phyloP scores from a whole-genome alignment of 2,888 invertebrate species.

The Neoitamus cyanurus region DNA sequence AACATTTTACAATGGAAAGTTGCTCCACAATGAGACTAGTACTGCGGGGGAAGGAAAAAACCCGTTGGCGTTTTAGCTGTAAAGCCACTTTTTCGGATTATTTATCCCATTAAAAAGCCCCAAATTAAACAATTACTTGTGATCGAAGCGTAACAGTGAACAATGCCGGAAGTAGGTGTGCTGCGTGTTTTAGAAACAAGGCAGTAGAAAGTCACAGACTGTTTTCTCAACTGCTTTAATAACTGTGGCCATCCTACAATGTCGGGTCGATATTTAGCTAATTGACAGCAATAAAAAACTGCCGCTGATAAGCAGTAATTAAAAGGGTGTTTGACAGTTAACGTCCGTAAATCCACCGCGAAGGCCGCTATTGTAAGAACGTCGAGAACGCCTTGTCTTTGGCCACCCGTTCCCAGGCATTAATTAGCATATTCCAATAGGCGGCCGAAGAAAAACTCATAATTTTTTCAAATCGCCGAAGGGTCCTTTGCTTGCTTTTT shows the following conservation, averaged over 20 bases:
- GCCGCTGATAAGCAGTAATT: conserved; percentile 21
- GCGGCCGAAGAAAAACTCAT: conserved; percentile 26
- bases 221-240: not conserved
- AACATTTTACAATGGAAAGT: not conserved
- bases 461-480: conserved; percentile 40
- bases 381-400: conserved; percentile 18
- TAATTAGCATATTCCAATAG: conserved; percentile 38
- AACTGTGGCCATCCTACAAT: not conserved
- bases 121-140: not conserved
- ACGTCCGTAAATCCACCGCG: conserved; percentile 21
- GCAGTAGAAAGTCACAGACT: not conserved
- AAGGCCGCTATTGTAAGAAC: not conserved
- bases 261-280: conserved; percentile 7
- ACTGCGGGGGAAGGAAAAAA: not conserved
- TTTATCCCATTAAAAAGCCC: not conserved
- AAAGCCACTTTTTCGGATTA: not conserved
- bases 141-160: not conserved
- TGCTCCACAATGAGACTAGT: not conserved
- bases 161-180: not conserved
- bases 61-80: not conserved
- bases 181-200: not conserved
- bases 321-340: conserved; percentile 44
- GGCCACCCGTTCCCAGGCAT: conserved; percentile 8
- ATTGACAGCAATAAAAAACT: conserved; percentile 36
- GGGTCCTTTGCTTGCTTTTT: conserved; percentile 18